These are phyloP conservation scores for Linurgus olivaceus DNA, from an alignment of 2,797 vertebrate genomes.

Conservation along the genomic window DNA sequence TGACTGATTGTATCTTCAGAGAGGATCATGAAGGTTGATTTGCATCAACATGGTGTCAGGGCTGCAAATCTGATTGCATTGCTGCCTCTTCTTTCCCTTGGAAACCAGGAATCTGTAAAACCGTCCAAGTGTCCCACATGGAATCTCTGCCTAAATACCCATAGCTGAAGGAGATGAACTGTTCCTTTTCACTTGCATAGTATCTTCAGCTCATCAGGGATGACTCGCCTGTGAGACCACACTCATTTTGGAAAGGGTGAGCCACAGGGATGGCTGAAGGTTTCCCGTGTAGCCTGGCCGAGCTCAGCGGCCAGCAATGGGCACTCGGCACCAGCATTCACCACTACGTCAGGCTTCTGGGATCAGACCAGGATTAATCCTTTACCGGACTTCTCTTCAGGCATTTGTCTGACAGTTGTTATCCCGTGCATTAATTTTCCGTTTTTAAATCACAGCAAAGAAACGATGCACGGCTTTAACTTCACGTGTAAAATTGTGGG, in stretches of 20 bases:
- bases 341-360: not conserved
- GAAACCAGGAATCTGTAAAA: not conserved
- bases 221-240: not conserved
- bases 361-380: not conserved
- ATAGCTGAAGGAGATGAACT: not conserved
- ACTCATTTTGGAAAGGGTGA: not conserved
- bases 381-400: not conserved
- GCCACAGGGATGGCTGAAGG: not conserved
- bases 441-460: not conserved
- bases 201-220: not conserved
- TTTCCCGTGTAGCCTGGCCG: not conserved
- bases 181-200: not conserved
- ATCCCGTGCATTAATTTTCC: not conserved
- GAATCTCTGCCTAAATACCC: not conserved
- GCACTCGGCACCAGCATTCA: not conserved
- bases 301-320: not conserved
- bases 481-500: accelerated
- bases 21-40: not conserved
- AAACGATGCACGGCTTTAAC: accelerated
- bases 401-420: not conserved
- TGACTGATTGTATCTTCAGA: not conserved
- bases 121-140: not conserved
- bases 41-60: not conserved
- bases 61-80: not conserved
- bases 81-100: not conserved